Percentiles rank a stretch among this genome's conserved stretches.
Conservation (phyloP, 2,797 vertebrate genomes). For the Characodon lateralis region DNA sequence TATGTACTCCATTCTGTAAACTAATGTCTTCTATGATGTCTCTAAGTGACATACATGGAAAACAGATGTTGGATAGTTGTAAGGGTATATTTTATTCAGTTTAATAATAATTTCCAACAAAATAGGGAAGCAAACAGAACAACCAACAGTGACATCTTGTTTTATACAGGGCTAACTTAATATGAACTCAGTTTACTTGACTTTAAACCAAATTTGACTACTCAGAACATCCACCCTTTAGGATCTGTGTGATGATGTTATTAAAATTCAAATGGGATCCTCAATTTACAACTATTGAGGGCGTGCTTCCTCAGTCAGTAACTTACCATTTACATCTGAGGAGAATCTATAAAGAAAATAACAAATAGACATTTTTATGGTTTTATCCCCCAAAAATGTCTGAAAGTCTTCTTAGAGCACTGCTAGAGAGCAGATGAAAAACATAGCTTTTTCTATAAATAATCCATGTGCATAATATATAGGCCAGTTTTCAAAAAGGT, state of each 20-base stretch:
- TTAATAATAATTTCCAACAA: not conserved
- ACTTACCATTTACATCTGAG: conserved; percentile 16
- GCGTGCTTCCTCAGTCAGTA: conserved; percentile 11
- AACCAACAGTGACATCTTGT: not conserved
- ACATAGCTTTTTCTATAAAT: not conserved
- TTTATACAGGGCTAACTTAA: not conserved
- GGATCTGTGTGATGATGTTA: conserved; percentile 13
- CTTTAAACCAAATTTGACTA: not conserved
- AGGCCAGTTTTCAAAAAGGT: not conserved
- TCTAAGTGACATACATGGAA: not conserved
- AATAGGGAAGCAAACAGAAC: not conserved
- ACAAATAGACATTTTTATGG: not conserved
- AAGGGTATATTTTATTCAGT: not conserved
- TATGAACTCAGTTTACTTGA: not conserved
- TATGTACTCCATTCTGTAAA: not conserved
- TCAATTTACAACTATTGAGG: conserved; percentile 3
- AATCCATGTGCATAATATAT: not conserved
- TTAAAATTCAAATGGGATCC: not conserved
- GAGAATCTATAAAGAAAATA: not conserved
- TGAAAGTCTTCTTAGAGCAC: not conserved
- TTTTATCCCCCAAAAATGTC: not conserved
- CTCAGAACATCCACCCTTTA: not conserved
- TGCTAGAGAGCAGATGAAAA: not conserved
- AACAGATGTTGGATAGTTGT: not conserved
- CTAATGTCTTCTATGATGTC: not conserved